Evolutionary conservation across 2,113 vertebrate species (phyloP).

Genomic region (Malurus elegans): DNA sequence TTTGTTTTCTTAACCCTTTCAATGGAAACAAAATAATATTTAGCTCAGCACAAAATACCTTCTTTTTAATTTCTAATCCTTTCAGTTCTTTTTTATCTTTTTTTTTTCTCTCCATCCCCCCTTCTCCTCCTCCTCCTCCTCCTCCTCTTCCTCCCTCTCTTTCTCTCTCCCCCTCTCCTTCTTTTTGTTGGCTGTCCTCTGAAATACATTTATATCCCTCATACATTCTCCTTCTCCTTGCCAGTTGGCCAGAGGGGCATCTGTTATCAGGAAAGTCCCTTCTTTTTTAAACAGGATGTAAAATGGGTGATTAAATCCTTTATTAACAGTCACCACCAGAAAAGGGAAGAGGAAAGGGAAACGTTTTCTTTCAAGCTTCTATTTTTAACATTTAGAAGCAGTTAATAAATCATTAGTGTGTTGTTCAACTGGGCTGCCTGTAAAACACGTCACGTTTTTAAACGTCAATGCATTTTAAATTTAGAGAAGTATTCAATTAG

Average conservation of each 20-base stretch:
- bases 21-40: slow-evolving; percentile 79
- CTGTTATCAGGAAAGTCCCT: slow-evolving; percentile 46
- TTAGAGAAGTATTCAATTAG: neutral
- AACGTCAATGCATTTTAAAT: neutral
- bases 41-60: slow-evolving; percentile 75
- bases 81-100: slow-evolving; percentile 22
- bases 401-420: neutral
- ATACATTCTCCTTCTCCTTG: slow-evolving; percentile 8
- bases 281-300: slow-evolving; percentile 46
- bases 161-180: neutral
- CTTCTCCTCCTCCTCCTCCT: neutral
- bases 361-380: neutral
- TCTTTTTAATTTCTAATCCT: slow-evolving; percentile 75
- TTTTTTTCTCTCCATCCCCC: neutral
- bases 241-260: slow-evolving; percentile 48
- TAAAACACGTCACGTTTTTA: neutral
- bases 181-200: slow-evolving; percentile 25
- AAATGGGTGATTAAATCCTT: slow-evolving; percentile 42
- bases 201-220: slow-evolving; percentile 56
- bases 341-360: slow-evolving; percentile 12
- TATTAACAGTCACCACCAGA: neutral
- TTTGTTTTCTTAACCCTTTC: slow-evolving; percentile 79
- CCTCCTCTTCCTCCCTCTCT: neutral
- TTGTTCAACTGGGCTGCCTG: neutral
- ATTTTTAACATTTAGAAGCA: neutral